Base-by-base conservation (phyloP, 2,797 vertebrate genomes). In the Discoglossus pictus region DNA sequence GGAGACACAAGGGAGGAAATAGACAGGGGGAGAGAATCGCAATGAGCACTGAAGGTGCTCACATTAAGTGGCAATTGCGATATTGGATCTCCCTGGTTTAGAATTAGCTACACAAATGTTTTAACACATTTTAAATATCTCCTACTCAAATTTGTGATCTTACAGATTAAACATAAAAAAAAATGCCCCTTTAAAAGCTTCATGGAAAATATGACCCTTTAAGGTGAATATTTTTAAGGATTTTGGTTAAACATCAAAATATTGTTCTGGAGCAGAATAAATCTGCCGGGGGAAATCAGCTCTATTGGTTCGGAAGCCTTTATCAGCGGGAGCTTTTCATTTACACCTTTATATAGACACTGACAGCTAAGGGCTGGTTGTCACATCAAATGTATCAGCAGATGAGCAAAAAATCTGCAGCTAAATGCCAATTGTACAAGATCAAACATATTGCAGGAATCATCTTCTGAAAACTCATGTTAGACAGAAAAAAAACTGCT, bases 281-380 rank as follows among this genome's bases (percentile, higher is more conserved):
- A 76, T 59, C 75, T 77, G 79, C 78, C 79, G 65, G 59, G 65
- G 64, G 66, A 83, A 76, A 78, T 81, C 75, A 79, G 74, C 58
- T 58, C 54, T 48, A n/a, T 42, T 68, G 78, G 70, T 73, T 24
- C 1, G 0, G 70, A 81, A 76, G 47, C 63, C 54, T 76, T 72
- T 78, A 75, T 81, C 75, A 76, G 75, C 78, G 76, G 78, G 80
- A 84, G 76, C 74, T 79, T 78, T 79, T 84, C 80, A 80, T 81
- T 81, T 76, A 76, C 78, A 84, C 80, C 77, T 82, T 78, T n/a
- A 40, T 74, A 80, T 75, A 79, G 66, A 9, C 79, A 66, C 65
- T 81, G 81, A 83, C 80, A 81, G 78, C 74, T 79, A 60, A 50
- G 53, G 46, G 74, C 79, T 76, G 76, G 72, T 73, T 81, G 81